Base-by-base conservation (phyloP, 2,113 vertebrate genomes). In the Calyptomena viridis region DNA sequence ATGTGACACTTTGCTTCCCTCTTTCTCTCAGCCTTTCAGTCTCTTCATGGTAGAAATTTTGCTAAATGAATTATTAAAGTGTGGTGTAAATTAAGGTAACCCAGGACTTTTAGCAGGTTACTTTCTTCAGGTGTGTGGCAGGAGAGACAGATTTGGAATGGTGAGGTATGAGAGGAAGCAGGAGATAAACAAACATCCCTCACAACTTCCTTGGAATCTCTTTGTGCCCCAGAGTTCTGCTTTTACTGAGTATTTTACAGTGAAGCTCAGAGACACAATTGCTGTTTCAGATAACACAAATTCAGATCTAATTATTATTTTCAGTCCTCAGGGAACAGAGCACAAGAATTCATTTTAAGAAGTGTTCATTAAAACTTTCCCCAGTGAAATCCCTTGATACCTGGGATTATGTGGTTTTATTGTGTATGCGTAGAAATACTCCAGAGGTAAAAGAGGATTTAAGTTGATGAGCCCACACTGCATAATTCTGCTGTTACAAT, bases 91-190 rank as follows among this genome's bases (percentile, higher is more conserved):
- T 81, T 52, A 35, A 49, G 5, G 23, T n/a, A 47, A 10, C 11
- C 2, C 11, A 46, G 28, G 18, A 3, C 9, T 72, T 76, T 58
- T 40, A 62, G n/a, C 6, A 27, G 24, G 9, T 71, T 60, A 4
- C 2, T 0, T 59, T 53, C 27, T 30, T 44, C 4, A 69, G 0
- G 0, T 8, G 14, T 18, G 14, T 68, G 25, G 11, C 42, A 66
- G 50, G 39, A 92, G 27, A 2, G 1, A 9, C 37, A 77, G 16
- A 8, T 53, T 79, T 79, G 23, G 37, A 60, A 37, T n/a, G n/a
- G n/a, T n/a, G n/a, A n/a, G n/a, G n/a, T n/a, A n/a, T n/a, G n/a
- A n/a, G n/a, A n/a, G n/a, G n/a, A n/a, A n/a, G n/a, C n/a, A n/a
- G n/a, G n/a, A n/a, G n/a, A n/a, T n/a, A n/a, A n/a, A n/a, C n/a